phyloP scores from a whole-genome alignment of 2,113 vertebrate genomes.

The Hypocryptadius cinnamomeus region DNA sequence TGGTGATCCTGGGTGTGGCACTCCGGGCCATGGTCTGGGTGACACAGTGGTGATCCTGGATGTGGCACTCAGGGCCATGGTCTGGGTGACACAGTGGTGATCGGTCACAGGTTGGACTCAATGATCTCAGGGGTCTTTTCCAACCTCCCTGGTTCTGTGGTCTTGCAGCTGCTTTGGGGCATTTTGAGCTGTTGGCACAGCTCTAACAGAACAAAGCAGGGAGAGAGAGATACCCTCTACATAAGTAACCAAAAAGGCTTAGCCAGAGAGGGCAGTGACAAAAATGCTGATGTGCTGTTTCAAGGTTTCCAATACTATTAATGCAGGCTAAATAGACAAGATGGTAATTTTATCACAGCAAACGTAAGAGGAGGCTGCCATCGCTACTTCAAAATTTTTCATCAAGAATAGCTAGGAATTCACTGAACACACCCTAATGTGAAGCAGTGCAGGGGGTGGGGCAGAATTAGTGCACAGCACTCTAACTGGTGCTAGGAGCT shows the following conservation, averaged over 20 bases:
- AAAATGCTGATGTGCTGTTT: not conserved
- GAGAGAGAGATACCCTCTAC: not conserved
- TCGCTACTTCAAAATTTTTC: not conserved
- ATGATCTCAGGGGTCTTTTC: not conserved
- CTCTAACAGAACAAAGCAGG: not conserved
- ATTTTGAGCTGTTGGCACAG: not conserved
- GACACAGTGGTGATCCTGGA: not conserved
- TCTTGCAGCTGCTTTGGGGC: not conserved
- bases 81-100: no score
- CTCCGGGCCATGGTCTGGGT: not conserved
- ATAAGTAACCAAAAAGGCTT: not conserved
- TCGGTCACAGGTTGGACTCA: not conserved
- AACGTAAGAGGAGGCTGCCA: not conserved
- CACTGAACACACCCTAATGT: not conserved
- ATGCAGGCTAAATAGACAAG: not conserved
- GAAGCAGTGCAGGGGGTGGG: not conserved
- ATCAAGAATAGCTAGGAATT: not conserved
- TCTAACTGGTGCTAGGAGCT: not conserved
- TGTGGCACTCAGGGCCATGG: not conserved
- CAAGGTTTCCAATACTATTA: not conserved
- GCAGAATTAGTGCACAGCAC: rapidly evolving
- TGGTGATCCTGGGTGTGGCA: no score
- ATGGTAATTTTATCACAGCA: not conserved
- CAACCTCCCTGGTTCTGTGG: rapidly evolving
- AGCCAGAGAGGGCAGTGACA: no score